These are phyloP conservation scores for Spatula versicolor DNA, from an alignment of 2,797 vertebrate species.

Conservation along the genomic window DNA sequence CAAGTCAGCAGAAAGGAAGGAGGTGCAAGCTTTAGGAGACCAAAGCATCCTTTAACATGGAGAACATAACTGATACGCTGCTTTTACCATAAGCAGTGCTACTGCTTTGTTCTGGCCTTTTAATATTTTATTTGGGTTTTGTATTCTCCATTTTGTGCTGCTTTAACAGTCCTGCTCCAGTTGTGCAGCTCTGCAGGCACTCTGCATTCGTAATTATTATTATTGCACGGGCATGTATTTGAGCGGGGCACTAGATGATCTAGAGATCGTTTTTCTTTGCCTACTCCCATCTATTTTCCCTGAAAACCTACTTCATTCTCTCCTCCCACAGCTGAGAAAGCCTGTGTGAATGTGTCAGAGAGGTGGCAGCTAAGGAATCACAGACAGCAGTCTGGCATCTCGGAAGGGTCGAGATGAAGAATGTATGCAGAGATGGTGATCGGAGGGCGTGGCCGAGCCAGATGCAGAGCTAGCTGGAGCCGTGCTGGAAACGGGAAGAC, in stretches of 20 bases:
- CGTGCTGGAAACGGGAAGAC: neutral
- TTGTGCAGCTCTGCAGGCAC: slow-evolving; percentile 30
- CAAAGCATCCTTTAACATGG: neutral
- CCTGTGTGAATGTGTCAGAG: neutral
- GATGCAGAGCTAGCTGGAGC: neutral
- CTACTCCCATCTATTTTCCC: neutral
- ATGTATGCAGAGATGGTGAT: neutral
- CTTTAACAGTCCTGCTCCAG: slow-evolving; percentile 14
- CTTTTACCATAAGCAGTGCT: neutral
- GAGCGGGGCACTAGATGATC: slow-evolving; percentile 38
- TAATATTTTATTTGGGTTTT: slow-evolving; percentile 31
- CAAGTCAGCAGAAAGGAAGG: neutral
- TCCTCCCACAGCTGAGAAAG: neutral
- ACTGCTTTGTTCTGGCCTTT: slow-evolving; percentile 58
- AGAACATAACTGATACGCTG: neutral
- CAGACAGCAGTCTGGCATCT: neutral
- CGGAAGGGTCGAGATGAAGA: neutral
- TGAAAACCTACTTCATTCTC: neutral
- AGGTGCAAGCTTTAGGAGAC: neutral
- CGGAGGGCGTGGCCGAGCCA: slow-evolving; percentile 52
- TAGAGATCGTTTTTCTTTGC: slow-evolving; percentile 5
- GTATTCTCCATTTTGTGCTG: slow-evolving; percentile 33
- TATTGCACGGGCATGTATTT: slow-evolving; percentile 43
- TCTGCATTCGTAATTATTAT: slow-evolving; percentile 12
- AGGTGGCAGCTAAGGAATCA: neutral